Conservation (phyloP, 2,888 invertebrate species). For the Sialis lutaria region DNA sequence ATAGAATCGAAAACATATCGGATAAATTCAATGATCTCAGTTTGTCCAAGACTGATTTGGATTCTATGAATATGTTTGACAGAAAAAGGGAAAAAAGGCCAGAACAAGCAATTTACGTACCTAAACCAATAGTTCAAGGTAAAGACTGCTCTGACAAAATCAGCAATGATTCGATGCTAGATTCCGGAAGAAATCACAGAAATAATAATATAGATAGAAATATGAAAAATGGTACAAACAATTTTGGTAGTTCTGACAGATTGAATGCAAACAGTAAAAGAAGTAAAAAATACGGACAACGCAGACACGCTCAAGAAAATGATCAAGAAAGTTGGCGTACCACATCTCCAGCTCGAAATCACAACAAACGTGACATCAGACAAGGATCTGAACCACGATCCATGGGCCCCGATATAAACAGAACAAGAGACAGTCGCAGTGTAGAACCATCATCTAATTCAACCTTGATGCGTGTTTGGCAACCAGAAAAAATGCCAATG, state of each 20-base stretch:
- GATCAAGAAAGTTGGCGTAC: conserved; percentile 1
- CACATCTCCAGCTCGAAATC: conserved; percentile 7
- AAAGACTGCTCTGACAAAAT: conserved; percentile 14
- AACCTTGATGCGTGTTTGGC: conserved; percentile 21
- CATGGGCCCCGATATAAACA: conserved; percentile 32
- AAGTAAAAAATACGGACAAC: conserved; percentile 10
- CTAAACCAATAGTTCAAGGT: conserved; percentile 28
- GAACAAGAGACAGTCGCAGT: conserved; percentile 49
- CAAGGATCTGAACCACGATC: conserved; percentile 49
- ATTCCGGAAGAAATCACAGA: conserved; percentile 6
- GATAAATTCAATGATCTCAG: conserved; percentile 18
- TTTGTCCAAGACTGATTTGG: conserved; percentile 8
- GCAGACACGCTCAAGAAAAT: conserved; percentile 9
- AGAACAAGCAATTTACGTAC: conserved; percentile 34
- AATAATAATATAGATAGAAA: conserved; percentile 5
- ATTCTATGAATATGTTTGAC: conserved; percentile 3
- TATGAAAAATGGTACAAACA: conserved; percentile 3
- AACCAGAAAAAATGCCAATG: conserved; percentile 28
- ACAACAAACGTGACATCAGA: conserved; percentile 24
- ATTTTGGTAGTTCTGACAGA: conserved; percentile 7
- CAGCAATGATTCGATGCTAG: background rate
- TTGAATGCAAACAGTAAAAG: conserved; percentile 12
- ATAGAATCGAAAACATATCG: conserved; percentile 17
- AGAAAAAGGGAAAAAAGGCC: conserved; percentile 23
- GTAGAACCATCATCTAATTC: conserved; percentile 42